Conservation (phyloP, 2,888 invertebrate genomes). For the Endomychus coccineus region DNA sequence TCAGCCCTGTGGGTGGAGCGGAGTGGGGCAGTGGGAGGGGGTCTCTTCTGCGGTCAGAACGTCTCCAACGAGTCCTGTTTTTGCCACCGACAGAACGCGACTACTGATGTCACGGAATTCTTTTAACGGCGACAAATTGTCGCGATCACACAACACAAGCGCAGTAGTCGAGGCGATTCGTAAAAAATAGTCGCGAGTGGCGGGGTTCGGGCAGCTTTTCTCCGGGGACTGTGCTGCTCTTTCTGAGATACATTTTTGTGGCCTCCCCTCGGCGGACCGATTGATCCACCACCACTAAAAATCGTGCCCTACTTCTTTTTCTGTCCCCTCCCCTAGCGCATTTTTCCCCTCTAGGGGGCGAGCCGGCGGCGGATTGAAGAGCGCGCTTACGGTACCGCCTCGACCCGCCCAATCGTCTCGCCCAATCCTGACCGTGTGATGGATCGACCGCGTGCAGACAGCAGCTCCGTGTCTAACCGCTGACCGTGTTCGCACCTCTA, state of each 20-base stretch:
- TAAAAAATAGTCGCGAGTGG: slow-evolving; percentile 38
- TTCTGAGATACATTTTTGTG: slow-evolving; percentile 43
- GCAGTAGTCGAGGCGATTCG: slow-evolving; percentile 41
- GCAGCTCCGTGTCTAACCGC: slow-evolving; percentile 33
- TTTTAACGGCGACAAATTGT: slow-evolving; percentile 48
- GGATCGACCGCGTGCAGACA: slow-evolving; percentile 42
- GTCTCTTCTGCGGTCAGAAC: slow-evolving; percentile 36
- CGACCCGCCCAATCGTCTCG: slow-evolving; percentile 44
- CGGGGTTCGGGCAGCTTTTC: slow-evolving; percentile 32
- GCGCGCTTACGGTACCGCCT: slow-evolving; percentile 40
- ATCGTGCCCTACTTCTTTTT: slow-evolving; percentile 46
- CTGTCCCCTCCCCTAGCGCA: slow-evolving; percentile 36
- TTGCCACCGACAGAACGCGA: slow-evolving; percentile 45
- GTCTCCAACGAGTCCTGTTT: slow-evolving; percentile 38
- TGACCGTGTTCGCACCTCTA: slow-evolving; percentile 35
- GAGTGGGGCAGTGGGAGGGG: slow-evolving; percentile 48
- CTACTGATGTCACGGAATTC: slow-evolving; percentile 46
- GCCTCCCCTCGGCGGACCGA: slow-evolving; percentile 42
- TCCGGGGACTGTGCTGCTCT: slow-evolving; percentile 41
- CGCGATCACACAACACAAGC: slow-evolving; percentile 45
- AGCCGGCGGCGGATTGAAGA: slow-evolving; percentile 43
- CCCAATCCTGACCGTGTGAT: slow-evolving; percentile 43
- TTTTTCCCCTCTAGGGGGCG: slow-evolving; percentile 50
- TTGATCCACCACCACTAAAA: slow-evolving; percentile 46
- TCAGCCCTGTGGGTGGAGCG: slow-evolving; percentile 55